Evolutionary conservation across 2,888 invertebrate genomes (phyloP), one percentile per base, ranked within the genome.

Genomic region (Bombyx huttoni): DNA sequence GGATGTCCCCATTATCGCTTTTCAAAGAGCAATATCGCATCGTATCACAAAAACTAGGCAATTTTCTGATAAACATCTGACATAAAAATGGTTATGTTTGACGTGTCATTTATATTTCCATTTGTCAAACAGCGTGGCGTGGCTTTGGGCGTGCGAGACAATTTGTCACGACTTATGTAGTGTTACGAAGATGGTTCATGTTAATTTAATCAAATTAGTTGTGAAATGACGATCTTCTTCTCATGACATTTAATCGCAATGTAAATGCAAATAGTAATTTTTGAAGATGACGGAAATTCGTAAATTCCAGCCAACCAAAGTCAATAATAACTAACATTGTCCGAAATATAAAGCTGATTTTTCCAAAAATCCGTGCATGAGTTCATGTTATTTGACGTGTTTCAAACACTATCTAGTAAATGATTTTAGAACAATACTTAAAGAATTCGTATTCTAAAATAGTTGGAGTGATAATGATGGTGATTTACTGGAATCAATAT

Each of bases 31-130:
- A 73, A 73, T 67, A 65, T 70, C 70, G 66, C 65, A 61, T 56
- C 70, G 67, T 58, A 58, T 70, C 73, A 78, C 78, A 76, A 81
- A 71, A 82, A 81, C 72, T 78, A 73, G 81, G 73, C 82, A 85
- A 85, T 86, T 86, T 85, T 81, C 81, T 83, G 86, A 86, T 87
- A 83, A 67, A 58, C 68, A 86, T 82, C 84, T 73, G 77, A 78
- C 81, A 81, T 72, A 81, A 71, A 71, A 77, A 77, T 81, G 70
- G 78, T 81, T 80, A 81, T 74, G 67, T 80, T 75, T 80, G 81
- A 84, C 81, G 75, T 78, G 76, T 73, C 75, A 77, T 81, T 85
- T 85, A 85, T 81, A 80, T 78, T 77, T 80, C 75, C 81, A 85
- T 87, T 84, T 82, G 78, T 83, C 81, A 81, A 75, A 56, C 47